Base-by-base conservation (phyloP, 2,888 invertebrate species). In the Andrena haemorrhoa region DNA sequence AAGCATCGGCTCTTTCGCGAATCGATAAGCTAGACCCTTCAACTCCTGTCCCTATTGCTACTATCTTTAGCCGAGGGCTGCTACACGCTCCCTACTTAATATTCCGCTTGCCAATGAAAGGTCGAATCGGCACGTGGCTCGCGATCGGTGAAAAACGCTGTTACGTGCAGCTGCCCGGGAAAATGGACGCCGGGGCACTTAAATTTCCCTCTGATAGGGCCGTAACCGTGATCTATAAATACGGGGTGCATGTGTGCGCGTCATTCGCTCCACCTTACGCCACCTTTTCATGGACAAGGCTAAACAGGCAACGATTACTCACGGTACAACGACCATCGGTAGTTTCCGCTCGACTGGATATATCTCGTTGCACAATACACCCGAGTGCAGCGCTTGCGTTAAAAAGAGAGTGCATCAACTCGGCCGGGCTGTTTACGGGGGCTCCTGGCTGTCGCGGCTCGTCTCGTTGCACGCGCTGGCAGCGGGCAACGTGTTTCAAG, bases 281-380 rank as follows among this genome's bases (percentile, higher is more conserved):
- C 81, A 75, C 75, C 82, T 82, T 82, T 82, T 82, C 82, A 82
- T 82, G 82, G 81, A 82, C 82, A 82, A 82, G 82, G 82, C 82
- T 82, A 82, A 29, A n/a, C 60, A 31, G 60, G 49, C 49, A 65
- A 68, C 65, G 72, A 82, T 82, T 82, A 82, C 35, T 82, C 56
- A 82, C 82, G 35, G 76, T 73, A 76, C 66, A 68, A 23, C 69
- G 82, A 73, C 73, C 82, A 82, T 82, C 64, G 64, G 60, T 29
- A 56, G 53, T 69, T 82, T 82, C 82, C 82, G 64, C 81, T 82
- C 81, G 69, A 73, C 65, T 51, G 72, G 47, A 35, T 16, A 41
- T 53, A 64, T 53, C 69, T 10, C 76, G 33, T 82, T 82, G 72
- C 63, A 69, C 82, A 69, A 82, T 73, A 49, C 49, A 53, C 49